A percentile compares a stretch with the other conserved stretches of the same genome.
These are phyloP conservation scores for Spea hammondii DNA, from an alignment of 2,797 vertebrate genomes.

Conservation along the genomic window DNA sequence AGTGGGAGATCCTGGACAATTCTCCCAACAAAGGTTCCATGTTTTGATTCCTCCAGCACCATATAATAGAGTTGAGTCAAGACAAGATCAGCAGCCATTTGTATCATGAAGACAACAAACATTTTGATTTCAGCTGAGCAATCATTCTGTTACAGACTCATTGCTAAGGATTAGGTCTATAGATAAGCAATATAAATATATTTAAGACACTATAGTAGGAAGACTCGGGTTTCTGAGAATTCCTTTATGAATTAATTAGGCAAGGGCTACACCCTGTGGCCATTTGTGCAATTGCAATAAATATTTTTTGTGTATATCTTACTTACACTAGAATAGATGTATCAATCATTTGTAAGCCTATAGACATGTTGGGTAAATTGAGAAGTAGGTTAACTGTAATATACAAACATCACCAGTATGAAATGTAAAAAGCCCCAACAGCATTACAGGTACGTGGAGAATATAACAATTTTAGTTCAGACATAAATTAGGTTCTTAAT, in stretches of 20 bases:
- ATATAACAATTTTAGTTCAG: too few relatives aligned
- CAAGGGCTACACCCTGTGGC: conserved; percentile 7
- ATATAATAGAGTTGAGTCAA: conserved; percentile 44
- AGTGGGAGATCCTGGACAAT: conserved; percentile 69
- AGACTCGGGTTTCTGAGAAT: neutral
- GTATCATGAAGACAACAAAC: conserved; percentile 27
- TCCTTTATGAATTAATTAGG: neutral
- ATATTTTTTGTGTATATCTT: neutral
- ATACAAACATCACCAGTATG: too few relatives aligned
- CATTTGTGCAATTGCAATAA: neutral
- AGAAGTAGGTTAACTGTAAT: too few relatives aligned
- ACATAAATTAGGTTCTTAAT: too few relatives aligned
- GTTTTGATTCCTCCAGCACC: conserved; percentile 20
- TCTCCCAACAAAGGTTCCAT: conserved; percentile 64
- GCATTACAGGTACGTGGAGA: too few relatives aligned
- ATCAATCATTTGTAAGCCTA: too few relatives aligned
- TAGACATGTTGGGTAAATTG: too few relatives aligned
- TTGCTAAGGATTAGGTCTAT: neutral
- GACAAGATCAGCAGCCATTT: conserved; percentile 36
- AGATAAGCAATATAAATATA: neutral
- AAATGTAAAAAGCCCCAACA: too few relatives aligned
- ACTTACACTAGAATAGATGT: too few relatives aligned
- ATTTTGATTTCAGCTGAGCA: neutral
- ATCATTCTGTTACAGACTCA: neutral
- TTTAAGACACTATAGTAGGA: neutral